Evolutionary conservation across 1,140 invertebrate species (phyloP).

Genomic region (Achroia grisella): DNA sequence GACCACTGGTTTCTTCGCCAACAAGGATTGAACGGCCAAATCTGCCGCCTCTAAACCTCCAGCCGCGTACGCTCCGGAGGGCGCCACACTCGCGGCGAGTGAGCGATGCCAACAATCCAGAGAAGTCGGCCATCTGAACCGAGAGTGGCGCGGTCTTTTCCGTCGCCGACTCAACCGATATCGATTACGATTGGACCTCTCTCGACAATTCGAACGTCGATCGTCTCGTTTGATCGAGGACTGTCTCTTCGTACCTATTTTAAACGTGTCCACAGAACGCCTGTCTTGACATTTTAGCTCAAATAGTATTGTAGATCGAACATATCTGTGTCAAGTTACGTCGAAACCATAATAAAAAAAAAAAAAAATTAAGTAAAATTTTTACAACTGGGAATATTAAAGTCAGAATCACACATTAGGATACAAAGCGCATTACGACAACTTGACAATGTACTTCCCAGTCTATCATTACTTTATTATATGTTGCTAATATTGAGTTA

Average conservation of each 20-base stretch:
- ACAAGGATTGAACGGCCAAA: slow-evolving; percentile 87
- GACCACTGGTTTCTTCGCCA: slow-evolving; percentile 81
- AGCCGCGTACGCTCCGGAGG: slow-evolving; percentile 75
- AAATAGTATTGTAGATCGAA: too few relatives aligned
- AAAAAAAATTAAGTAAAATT: too few relatives aligned
- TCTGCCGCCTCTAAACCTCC: slow-evolving; percentile 82
- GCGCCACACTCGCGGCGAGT: slow-evolving; percentile 75
- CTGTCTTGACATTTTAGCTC: too few relatives aligned
- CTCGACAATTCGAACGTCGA: slow-evolving; percentile 49
- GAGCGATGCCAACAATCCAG: slow-evolving; percentile 76
- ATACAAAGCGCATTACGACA: too few relatives aligned
- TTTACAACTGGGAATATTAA: too few relatives aligned
- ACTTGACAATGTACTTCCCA: too few relatives aligned
- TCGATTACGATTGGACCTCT: slow-evolving; percentile 57
- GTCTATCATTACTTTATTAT: too few relatives aligned
- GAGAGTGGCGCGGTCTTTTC: slow-evolving; percentile 67
- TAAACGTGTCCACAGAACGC: neutral
- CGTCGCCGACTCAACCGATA: slow-evolving; percentile 62
- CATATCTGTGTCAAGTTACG: too few relatives aligned
- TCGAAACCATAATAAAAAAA: too few relatives aligned
- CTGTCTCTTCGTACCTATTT: neutral
- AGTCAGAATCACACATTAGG: too few relatives aligned
- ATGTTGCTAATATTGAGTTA: too few relatives aligned
- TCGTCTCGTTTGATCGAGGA: slow-evolving; percentile 49
- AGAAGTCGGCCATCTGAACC: slow-evolving; percentile 69